Base-by-base conservation (phyloP, 2,797 vertebrate species). In the Lagodon rhomboides region DNA sequence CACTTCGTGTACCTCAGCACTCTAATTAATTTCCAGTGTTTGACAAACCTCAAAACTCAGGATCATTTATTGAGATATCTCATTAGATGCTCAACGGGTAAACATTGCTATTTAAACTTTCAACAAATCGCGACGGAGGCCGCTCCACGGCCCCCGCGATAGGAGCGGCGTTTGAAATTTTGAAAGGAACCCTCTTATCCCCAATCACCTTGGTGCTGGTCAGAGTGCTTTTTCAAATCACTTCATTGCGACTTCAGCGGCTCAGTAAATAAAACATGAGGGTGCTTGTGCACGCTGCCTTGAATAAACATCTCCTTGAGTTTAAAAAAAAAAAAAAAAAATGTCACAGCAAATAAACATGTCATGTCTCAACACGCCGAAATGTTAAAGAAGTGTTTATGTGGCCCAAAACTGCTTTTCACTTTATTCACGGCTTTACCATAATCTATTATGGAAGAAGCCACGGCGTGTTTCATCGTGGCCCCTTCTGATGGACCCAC, bases 251-350 rank as follows among this genome's bases (percentile, higher is more conserved):
- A 80, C 72, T 89, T 83, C 38, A 50, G 66, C 5, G 10, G 53
- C 68, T 75, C 62, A 80, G 69, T 90, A 82, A 86, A 90, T 90
- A 80, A 89, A 86, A 91, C 83, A 90, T 86, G 85, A 90, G 77
- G 74, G 44, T 41, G 34, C 63, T 70, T 80, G 72, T 59, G 62
- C 63, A 68, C 4, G 70, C 73, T 70, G 77, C 73, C 58, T 86
- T 84, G 73, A 92, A 84, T 87, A 89, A 91, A 87, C 68, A 87
- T 81, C 68, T 75, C 34, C 50, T 64, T 43, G 58, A 78, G 49
- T 84, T 38, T 5, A 34, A 55, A 62, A 73, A 79, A n/a, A 75
- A 58, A 34, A 58, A 56, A 70, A 80, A 77, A 56, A 81, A 85
- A 85, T 1, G 59, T 64, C 72, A 73, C 75, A 65, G 43, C 75